These are phyloP conservation scores for Stenotaenia linearis DNA, from an alignment of 2,888 invertebrate genomes.

Conservation along the genomic window DNA sequence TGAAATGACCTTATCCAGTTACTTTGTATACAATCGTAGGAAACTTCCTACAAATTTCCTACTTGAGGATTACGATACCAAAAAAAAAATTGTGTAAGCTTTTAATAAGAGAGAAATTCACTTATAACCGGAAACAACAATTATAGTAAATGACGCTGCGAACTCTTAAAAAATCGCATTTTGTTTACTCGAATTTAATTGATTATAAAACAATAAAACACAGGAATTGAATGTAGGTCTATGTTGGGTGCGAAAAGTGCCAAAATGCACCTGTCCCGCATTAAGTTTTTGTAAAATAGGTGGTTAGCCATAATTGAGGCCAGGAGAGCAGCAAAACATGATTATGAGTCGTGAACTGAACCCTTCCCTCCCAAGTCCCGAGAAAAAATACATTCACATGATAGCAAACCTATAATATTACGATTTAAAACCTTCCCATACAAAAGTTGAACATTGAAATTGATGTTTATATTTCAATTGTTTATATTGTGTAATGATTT, in stretches of 20 bases:
- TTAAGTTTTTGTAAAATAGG: not conserved
- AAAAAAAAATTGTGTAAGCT: not conserved
- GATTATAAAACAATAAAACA: too few species aligned
- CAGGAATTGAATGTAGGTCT: slow-evolving; percentile 7
- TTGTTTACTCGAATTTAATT: not conserved
- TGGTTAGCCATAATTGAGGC: slow-evolving; percentile 26
- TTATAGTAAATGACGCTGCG: not conserved
- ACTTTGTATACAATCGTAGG: not conserved
- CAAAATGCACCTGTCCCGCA: slow-evolving; percentile 10
- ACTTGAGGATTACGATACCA: not conserved
- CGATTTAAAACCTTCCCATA: not conserved
- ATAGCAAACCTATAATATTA: not conserved
- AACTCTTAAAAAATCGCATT: too few species aligned
- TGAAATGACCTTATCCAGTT: not conserved
- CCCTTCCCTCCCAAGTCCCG: not conserved
- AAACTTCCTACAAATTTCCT: slow-evolving; percentile 2
- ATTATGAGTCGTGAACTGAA: slow-evolving; percentile 18
- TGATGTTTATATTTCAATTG: not conserved
- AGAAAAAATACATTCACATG: not conserved
- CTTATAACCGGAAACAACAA: not conserved
- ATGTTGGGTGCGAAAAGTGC: not conserved
- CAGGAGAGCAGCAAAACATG: slow-evolving; percentile 11
- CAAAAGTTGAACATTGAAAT: not conserved
- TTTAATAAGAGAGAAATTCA: not conserved
- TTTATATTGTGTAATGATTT: slow-evolving; percentile 7